Conservation (phyloP, 2,113 vertebrate genomes). For the Hippocampus guttulatus region DNA sequence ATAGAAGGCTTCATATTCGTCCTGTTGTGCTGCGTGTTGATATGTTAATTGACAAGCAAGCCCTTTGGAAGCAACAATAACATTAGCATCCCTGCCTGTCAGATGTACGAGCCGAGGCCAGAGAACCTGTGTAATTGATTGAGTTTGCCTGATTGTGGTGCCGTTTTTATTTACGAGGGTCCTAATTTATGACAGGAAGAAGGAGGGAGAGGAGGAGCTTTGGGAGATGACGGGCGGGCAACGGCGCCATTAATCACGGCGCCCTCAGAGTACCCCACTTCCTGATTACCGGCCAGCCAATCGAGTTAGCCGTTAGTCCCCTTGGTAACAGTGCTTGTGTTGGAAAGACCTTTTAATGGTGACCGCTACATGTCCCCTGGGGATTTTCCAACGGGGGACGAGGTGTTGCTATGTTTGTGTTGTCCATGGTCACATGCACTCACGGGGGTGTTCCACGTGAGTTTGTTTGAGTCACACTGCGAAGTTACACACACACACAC, state of each 20-base stretch:
- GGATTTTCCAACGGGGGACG: slow-evolving; percentile 69
- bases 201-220: slow-evolving; percentile 79
- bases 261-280: slow-evolving; percentile 76
- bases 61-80: slow-evolving; percentile 80
- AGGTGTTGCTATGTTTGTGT: slow-evolving; percentile 76
- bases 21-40: slow-evolving; percentile 56
- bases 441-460: slow-evolving; percentile 6
- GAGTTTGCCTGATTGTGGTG: slow-evolving; percentile 92
- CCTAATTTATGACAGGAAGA: slow-evolving; percentile 93
- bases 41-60: slow-evolving; percentile 73
- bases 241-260: slow-evolving; percentile 90
- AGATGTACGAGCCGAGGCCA: slow-evolving; percentile 75
- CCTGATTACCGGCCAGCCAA: slow-evolving; percentile 93
- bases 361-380: slow-evolving; percentile 82
- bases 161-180: slow-evolving; percentile 96
- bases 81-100: slow-evolving; percentile 77
- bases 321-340: slow-evolving; percentile 85
- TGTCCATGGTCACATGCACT: slow-evolving; percentile 38
- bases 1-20: slow-evolving; percentile 66
- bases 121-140: slow-evolving; percentile 84
- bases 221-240: slow-evolving; percentile 78
- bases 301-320: slow-evolving; percentile 94
- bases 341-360: slow-evolving; percentile 97
- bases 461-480: neutral
- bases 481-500: neutral